phyloP scores from a whole-genome alignment of 2,113 vertebrate species.

The Butorides virescens region DNA sequence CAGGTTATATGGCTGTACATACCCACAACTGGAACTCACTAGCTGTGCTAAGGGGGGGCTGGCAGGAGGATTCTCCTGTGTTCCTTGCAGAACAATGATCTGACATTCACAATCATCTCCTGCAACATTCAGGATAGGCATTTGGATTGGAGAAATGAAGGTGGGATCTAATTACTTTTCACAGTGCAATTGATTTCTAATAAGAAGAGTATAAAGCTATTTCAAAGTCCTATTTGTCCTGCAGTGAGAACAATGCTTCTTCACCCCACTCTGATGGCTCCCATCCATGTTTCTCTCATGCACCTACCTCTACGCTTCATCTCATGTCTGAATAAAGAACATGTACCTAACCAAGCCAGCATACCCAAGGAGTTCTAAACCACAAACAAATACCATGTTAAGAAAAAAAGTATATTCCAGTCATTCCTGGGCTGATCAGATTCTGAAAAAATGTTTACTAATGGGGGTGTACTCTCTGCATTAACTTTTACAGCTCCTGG shows the following conservation, averaged over 20 bases:
- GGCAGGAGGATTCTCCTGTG: not conserved
- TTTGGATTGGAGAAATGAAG: not conserved
- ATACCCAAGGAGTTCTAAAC: not conserved
- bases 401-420: not conserved
- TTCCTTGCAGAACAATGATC: not conserved
- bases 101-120: rapidly evolving
- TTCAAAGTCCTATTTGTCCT: not conserved
- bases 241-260: not conserved
- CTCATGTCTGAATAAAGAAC: not conserved
- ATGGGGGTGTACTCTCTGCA: not conserved
- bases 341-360: not conserved
- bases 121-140: not conserved
- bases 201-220: not conserved
- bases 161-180: not conserved
- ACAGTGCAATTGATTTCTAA: not conserved
- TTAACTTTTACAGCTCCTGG: slow-evolving; percentile 23
- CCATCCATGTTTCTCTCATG: not conserved
- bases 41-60: not conserved
- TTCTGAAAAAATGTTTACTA: not conserved
- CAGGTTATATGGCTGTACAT: not conserved
- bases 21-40: not conserved
- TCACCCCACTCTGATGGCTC: not conserved
- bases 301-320: not conserved
- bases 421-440: not conserved
- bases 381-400: not conserved